phyloP scores from a whole-genome alignment of 2,113 vertebrate genomes.

The Osmerus eperlanus region DNA sequence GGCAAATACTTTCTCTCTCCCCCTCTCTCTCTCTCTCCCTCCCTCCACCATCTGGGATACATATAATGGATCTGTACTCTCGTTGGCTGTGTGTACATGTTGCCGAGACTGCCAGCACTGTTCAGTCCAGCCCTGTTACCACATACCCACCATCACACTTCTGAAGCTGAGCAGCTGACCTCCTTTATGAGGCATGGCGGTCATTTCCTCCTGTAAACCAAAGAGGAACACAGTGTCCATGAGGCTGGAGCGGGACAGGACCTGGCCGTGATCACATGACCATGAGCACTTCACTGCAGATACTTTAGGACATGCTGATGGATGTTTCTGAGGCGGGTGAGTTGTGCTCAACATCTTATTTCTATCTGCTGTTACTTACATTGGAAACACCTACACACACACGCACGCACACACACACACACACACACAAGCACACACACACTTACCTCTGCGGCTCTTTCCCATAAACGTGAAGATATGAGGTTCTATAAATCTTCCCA shows the following conservation, averaged over 20 bases:
- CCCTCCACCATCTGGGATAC: too few species aligned
- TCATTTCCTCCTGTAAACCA: background rate
- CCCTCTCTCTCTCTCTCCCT: too few species aligned
- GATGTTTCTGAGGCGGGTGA: background rate
- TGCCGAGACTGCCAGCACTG: too few species aligned
- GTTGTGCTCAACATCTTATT: background rate
- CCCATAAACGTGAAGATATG: slow-evolving; percentile 36
- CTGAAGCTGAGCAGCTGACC: background rate
- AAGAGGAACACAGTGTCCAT: background rate
- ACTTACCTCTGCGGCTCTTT: slow-evolving; percentile 5
- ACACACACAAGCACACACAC: background rate
- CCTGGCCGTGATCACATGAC: background rate
- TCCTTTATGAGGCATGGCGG: background rate
- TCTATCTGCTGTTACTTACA: background rate
- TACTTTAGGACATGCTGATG: background rate
- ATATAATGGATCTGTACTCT: too few species aligned
- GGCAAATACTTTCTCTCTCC: too few species aligned
- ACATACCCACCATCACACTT: too few species aligned
- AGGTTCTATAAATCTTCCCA: slow-evolving; percentile 37
- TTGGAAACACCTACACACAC: background rate
- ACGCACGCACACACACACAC: background rate
- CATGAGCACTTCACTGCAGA: background rate
- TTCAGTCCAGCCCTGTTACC: too few species aligned
- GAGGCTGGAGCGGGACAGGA: background rate
- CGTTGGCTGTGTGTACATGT: too few species aligned